Conservation (phyloP, 2,888 invertebrate species). For the Aporophyla lueneburgensis region DNA sequence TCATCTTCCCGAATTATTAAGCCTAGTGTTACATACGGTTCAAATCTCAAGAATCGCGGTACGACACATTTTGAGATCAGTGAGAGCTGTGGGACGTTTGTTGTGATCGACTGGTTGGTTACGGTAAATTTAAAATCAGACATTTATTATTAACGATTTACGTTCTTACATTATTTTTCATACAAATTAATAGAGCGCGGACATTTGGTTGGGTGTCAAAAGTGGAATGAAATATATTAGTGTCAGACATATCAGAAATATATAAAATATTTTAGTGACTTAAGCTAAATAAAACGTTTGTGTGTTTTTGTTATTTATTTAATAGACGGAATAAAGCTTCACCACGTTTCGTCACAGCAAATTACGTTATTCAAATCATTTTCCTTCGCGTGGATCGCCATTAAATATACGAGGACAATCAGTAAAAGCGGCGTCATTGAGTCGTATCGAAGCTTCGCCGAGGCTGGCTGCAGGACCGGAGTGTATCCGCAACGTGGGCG, state of each 20-base stretch:
- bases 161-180: conserved; percentile 14
- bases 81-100: conserved; percentile 76
- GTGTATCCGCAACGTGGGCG: conserved; percentile 78
- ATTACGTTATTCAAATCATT: conserved; percentile 87
- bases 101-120: conserved; percentile 72
- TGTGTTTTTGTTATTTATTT: conserved; percentile 56
- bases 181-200: conserved; percentile 7
- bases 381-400: conserved; percentile 82
- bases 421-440: conserved; percentile 87
- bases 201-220: conserved; percentile 38
- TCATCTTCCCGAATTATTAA: conserved; percentile 65
- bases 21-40: conserved; percentile 71
- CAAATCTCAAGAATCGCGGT: conserved; percentile 69
- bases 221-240: conserved; percentile 57
- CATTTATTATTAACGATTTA: conserved; percentile 37
- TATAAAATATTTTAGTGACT: conserved; percentile 50
- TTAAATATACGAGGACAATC: conserved; percentile 82
- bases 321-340: conserved; percentile 74
- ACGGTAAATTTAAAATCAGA: conserved; percentile 71
- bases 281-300: conserved; percentile 41
- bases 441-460: conserved; percentile 86
- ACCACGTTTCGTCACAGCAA: conserved; percentile 90
- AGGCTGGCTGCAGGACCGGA: conserved; percentile 84
- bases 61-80: conserved; percentile 67
- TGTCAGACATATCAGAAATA: conserved; percentile 51